Conservation (phyloP, 2,113 vertebrate genomes). For the Typhlomys cinereus region DNA sequence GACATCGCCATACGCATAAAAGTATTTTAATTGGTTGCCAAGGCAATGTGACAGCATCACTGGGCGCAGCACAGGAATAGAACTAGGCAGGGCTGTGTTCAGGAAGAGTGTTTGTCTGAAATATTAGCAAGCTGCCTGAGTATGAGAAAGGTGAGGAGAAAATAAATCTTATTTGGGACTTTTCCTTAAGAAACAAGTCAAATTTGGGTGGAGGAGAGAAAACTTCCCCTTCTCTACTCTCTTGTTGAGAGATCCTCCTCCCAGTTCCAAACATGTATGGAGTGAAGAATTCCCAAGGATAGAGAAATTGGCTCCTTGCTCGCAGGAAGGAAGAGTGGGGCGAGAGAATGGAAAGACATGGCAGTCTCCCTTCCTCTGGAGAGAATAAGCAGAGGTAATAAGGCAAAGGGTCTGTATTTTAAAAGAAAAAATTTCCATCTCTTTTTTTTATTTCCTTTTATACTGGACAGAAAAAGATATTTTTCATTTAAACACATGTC, state of each 20-base stretch:
- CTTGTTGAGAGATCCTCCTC: background rate
- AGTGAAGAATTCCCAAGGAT: accelerated
- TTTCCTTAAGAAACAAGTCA: conserved; percentile 54
- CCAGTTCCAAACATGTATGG: background rate
- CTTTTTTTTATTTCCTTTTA: background rate
- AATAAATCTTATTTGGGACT: conserved; percentile 12
- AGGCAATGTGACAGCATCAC: conserved; percentile 82
- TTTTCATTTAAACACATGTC: background rate
- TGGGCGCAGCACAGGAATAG: conserved; percentile 79
- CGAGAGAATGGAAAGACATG: accelerated
- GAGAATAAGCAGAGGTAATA: background rate
- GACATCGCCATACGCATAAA: conserved; percentile 62
- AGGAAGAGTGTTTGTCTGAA: conserved; percentile 28
- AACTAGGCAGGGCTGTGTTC: conserved; percentile 54
- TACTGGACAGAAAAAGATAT: background rate
- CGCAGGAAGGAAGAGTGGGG: accelerated
- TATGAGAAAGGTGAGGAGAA: background rate
- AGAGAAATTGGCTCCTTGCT: background rate
- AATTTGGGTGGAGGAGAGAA: background rate
- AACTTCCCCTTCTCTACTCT: background rate
- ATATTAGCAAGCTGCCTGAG: background rate
- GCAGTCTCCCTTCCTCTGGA: background rate
- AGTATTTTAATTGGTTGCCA: conserved; percentile 85
- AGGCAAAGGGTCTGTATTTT: background rate
- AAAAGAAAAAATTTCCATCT: background rate